These are phyloP conservation scores for Macrostomum cliftonense DNA, from an alignment of 2,888 invertebrate genomes.

Conservation along the genomic window DNA sequence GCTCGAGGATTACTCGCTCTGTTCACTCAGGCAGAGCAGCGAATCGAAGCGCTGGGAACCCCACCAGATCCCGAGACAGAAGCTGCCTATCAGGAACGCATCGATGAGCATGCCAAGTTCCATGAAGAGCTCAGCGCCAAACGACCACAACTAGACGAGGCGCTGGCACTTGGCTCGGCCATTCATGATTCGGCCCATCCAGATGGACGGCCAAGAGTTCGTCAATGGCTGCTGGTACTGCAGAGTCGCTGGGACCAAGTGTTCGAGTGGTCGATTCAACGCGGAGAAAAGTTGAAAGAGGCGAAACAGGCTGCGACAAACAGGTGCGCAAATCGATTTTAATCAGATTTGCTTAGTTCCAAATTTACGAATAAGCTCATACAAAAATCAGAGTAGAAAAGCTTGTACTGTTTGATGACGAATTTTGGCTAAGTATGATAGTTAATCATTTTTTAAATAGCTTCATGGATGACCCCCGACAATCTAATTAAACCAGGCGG, in stretches of 20 bases:
- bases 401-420: no score
- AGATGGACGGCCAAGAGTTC: constrained; percentile 86
- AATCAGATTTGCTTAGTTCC: no score
- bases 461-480: no score
- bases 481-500: constrained; percentile 68
- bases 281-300: constrained; percentile 61
- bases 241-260: constrained; percentile 61
- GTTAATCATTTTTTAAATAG: no score
- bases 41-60: constrained; percentile 71
- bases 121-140: constrained; percentile 51
- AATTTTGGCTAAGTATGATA: no score
- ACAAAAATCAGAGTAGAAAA: no score
- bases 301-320: constrained; percentile 51
- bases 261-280: constrained; percentile 43
- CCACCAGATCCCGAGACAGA: constrained; percentile 76
- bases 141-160: constrained; percentile 43
- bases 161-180: constrained; percentile 63
- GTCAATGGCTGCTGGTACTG: constrained; percentile 92
- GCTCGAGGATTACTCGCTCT: constrained; percentile 83
- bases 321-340: no score
- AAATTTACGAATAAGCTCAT: no score
- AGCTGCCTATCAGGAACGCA: constrained; percentile 73
- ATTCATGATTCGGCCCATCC: constrained; percentile 81
- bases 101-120: constrained; percentile 68
- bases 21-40: constrained; percentile 84